Percentiles rank a stretch among this genome's conserved stretches.
Evolutionary conservation across 2,888 invertebrate genomes (phyloP).

Genomic region (Microctonus aethiopoides): DNA sequence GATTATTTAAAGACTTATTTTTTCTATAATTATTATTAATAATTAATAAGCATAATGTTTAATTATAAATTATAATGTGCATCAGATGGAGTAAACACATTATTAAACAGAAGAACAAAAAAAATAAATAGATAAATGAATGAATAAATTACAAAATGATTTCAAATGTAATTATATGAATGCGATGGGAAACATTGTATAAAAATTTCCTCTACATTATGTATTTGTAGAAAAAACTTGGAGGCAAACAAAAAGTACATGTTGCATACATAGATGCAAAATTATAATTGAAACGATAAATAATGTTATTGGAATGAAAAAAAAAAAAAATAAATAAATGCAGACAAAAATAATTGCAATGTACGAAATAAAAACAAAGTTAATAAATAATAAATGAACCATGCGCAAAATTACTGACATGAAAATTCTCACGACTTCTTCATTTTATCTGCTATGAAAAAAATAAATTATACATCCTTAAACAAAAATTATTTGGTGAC

Average conservation of each 20-base stretch:
- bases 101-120: conserved; percentile 16
- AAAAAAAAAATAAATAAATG: not conserved
- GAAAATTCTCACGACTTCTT: not conserved
- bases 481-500: conserved; percentile 47
- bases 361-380: not conserved
- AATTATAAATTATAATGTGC: conserved; percentile 37
- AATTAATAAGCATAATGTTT: conserved; percentile 45
- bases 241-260: not conserved
- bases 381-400: not conserved
- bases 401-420: not conserved
- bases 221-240: not conserved
- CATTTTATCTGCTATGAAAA: conserved; percentile 12
- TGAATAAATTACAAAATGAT: conserved; percentile 44
- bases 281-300: conserved; percentile 3
- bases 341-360: not conserved
- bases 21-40: conserved; percentile 63
- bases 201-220: conserved; percentile 9
- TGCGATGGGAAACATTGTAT: conserved; percentile 43
- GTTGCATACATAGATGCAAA: not conserved
- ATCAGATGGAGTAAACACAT: not conserved
- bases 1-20: conserved; percentile 67
- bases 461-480: conserved; percentile 47
- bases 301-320: conserved; percentile 2
- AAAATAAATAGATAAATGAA: conserved; percentile 49
- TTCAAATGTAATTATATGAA: conserved; percentile 57